Evolutionary conservation across 2,113 vertebrate species (phyloP).

Genomic region (Tretioscincus oriximinensis): DNA sequence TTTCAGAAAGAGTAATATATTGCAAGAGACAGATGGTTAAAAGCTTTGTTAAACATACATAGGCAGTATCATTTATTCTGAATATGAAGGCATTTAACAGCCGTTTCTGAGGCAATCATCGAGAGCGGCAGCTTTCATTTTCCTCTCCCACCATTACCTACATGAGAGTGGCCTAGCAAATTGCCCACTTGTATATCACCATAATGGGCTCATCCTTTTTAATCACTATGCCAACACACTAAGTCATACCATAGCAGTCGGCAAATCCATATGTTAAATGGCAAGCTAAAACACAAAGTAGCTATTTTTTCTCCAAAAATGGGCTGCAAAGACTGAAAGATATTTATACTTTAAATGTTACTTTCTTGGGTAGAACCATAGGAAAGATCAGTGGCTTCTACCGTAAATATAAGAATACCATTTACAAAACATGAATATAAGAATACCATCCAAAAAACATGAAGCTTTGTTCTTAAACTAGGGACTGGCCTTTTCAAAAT

Average conservation of each 20-base stretch:
- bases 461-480: background rate
- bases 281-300: background rate
- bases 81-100: background rate
- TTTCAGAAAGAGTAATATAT: slow-evolving; percentile 18
- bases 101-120: background rate
- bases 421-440: background rate
- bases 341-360: background rate
- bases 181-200: background rate
- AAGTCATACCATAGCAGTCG: background rate
- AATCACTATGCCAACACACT: background rate
- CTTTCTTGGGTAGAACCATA: background rate
- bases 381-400: background rate
- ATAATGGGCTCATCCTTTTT: slow-evolving; percentile 17
- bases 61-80: background rate
- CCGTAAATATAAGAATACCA: background rate
- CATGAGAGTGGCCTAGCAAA: slow-evolving; percentile 7
- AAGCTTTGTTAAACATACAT: slow-evolving; percentile 16
- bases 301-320: background rate
- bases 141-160: background rate
- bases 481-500: background rate
- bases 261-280: slow-evolving; percentile 27
- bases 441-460: background rate
- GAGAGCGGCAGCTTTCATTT: background rate
- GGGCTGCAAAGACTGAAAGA: slow-evolving; percentile 8
- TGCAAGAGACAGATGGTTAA: background rate